These are phyloP conservation scores for Atrichornis clamosus DNA, from an alignment of 2,113 vertebrate genomes.

Conservation along the genomic window DNA sequence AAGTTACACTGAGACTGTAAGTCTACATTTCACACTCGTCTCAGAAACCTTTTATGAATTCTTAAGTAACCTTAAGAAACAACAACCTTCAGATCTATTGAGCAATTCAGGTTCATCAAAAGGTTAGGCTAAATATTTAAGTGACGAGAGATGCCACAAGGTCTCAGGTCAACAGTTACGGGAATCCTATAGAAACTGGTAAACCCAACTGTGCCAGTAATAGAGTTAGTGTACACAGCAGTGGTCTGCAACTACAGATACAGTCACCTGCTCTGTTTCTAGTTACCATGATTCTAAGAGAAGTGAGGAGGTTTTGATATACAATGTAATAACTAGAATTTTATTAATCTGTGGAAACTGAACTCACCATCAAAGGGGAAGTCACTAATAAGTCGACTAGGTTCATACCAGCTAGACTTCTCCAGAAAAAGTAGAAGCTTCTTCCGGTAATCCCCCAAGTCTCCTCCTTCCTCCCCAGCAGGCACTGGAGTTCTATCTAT, in stretches of 20 bases:
- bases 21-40: neutral
- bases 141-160: neutral
- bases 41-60: neutral
- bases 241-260: neutral
- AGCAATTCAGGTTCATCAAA: neutral
- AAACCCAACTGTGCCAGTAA: neutral
- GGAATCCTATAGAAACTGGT: neutral
- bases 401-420: slow-evolving; percentile 88
- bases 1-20: neutral
- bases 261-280: neutral
- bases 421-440: slow-evolving; percentile 90
- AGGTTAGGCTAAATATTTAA: neutral
- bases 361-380: slow-evolving; percentile 96
- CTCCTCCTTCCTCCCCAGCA: slow-evolving; percentile 88
- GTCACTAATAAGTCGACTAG: slow-evolving; percentile 89
- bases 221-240: neutral
- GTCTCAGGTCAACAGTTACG: neutral
- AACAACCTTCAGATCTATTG: neutral
- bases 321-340: neutral
- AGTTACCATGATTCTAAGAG: neutral
- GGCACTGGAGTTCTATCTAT: slow-evolving; percentile 74
- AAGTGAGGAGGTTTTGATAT: neutral
- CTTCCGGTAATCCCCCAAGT: slow-evolving; percentile 86
- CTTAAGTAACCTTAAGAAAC: neutral
- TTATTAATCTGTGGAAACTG: neutral